Evolutionary conservation across 2,888 invertebrate species (phyloP).

Genomic region (Cinara cedri): DNA sequence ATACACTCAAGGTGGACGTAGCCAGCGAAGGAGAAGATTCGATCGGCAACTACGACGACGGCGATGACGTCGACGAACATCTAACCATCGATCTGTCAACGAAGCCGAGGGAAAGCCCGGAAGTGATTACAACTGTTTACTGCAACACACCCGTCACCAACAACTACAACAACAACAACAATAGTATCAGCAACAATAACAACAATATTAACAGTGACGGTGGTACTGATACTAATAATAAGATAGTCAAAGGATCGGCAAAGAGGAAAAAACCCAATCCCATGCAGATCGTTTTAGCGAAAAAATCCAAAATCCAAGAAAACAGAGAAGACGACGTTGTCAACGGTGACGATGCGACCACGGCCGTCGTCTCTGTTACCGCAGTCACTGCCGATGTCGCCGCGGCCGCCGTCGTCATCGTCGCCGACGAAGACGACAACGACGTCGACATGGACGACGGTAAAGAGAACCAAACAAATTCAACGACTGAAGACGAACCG

Average conservation of each 20-base stretch:
- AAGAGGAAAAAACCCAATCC: constrained; percentile 52
- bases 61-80: constrained; percentile 48
- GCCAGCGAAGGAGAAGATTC: constrained; percentile 57
- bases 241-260: constrained; percentile 45
- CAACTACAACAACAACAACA: constrained; percentile 36
- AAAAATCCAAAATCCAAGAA: constrained; percentile 49
- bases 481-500: constrained; percentile 45
- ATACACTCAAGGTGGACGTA: constrained; percentile 49
- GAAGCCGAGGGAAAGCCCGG: constrained; percentile 31
- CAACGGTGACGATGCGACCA: constrained; percentile 7
- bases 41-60: constrained; percentile 33
- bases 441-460: neutral
- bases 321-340: constrained; percentile 36
- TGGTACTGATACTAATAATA: neutral
- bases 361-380: constrained; percentile 31
- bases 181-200: constrained; percentile 5
- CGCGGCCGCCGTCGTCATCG: constrained; percentile 26
- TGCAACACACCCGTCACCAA: constrained; percentile 41
- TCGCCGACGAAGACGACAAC: constrained; percentile 7
- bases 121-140: constrained; percentile 52
- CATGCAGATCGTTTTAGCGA: constrained; percentile 49
- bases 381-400: constrained; percentile 21
- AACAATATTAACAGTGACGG: constrained; percentile 26
- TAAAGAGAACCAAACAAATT: constrained; percentile 41
- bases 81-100: constrained; percentile 47